These are phyloP conservation scores for Brachionus rubens DNA, from an alignment of 1,140 invertebrate genomes.

Conservation along the genomic window DNA sequence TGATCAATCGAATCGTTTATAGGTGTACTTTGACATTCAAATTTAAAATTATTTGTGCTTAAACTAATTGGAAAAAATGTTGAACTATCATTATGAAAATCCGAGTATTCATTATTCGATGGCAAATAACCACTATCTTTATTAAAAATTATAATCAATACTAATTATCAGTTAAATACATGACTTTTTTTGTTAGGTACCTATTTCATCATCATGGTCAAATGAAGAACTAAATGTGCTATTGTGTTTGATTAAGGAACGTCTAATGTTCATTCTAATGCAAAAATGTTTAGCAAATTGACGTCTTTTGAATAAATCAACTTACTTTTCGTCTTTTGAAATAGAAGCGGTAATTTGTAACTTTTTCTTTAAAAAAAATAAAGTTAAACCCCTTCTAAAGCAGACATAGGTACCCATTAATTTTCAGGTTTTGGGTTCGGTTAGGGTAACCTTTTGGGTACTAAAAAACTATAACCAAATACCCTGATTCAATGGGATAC, in stretches of 20 bases:
- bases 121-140: constrained; percentile 9
- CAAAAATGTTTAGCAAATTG: no score
- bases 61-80: constrained; percentile 3
- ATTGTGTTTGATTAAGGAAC: neutral
- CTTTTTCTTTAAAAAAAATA: neutral
- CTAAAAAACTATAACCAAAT: no score
- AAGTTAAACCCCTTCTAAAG: neutral
- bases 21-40: neutral
- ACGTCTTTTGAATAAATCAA: no score
- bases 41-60: constrained; percentile 19
- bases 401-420: no score
- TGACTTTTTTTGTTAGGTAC: neutral
- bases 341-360: neutral
- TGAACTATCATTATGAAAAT: neutral
- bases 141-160: no score
- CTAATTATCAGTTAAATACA: neutral
- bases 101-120: neutral
- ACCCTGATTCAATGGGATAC: no score
- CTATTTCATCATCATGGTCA: constrained; percentile 12
- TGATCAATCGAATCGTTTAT: neutral
- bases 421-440: no score
- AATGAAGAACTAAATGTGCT: constrained; percentile 26
- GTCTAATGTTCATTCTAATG: neutral
- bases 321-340: neutral
- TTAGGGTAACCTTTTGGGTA: no score